phyloP scores from a whole-genome alignment of 2,797 vertebrate genomes.

The Brachymystax lenok region DNA sequence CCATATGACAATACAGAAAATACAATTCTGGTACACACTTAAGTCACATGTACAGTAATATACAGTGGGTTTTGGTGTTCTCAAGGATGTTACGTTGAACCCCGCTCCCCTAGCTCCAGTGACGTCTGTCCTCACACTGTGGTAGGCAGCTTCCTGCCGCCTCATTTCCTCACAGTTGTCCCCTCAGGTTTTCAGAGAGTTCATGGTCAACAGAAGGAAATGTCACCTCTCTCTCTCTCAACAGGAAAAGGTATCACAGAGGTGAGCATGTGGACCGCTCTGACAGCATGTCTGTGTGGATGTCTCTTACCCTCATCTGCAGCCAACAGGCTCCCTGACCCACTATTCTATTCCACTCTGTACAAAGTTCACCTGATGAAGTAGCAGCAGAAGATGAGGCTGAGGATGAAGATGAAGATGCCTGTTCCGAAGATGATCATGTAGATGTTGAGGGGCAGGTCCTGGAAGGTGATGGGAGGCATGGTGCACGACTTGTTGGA shows the following conservation, averaged over 20 bases:
- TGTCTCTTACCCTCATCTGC: neutral
- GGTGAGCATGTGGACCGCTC: neutral
- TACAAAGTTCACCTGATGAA: slow-evolving; percentile 85
- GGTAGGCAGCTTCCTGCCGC: slow-evolving; percentile 61
- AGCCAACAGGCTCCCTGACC: neutral
- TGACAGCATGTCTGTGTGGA: neutral
- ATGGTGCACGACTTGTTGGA: slow-evolving; percentile 87
- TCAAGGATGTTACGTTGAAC: neutral
- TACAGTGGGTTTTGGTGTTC: no score
- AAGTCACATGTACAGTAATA: no score
- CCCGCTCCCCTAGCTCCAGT: slow-evolving; percentile 26
- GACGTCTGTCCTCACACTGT: slow-evolving; percentile 59
- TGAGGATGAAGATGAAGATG: slow-evolving; percentile 92
- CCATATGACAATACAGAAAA: neutral
- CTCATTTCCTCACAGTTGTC: slow-evolving; percentile 69
- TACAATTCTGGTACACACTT: neutral
- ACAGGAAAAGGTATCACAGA: neutral
- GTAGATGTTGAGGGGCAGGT: slow-evolving; percentile 94
- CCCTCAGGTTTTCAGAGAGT: slow-evolving; percentile 53
- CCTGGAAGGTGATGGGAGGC: slow-evolving; percentile 92
- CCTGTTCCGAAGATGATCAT: slow-evolving; percentile 95
- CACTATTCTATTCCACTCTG: neutral
- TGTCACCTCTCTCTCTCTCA: slow-evolving; percentile 41
- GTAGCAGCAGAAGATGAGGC: slow-evolving; percentile 96
- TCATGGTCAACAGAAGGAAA: slow-evolving; percentile 52